Percentiles rank a stretch among this genome's conserved stretches.
Evolutionary conservation across 2,888 invertebrate species (phyloP).

Genomic region (Pammene fasciana): DNA sequence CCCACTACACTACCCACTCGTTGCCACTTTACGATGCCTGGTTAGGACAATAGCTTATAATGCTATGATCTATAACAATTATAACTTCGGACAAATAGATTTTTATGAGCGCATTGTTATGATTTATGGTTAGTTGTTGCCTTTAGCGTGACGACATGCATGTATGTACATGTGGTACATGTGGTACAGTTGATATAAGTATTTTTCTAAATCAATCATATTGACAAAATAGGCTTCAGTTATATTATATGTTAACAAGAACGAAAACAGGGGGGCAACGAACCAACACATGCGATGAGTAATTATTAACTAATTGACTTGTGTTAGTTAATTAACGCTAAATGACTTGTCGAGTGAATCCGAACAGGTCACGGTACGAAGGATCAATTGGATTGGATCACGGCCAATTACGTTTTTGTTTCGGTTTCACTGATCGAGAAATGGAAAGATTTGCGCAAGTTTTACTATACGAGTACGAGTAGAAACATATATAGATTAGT

Average conservation of each 20-base stretch:
- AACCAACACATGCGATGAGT: constrained; percentile 32
- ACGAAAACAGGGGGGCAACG: constrained; percentile 32
- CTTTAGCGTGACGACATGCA: no score
- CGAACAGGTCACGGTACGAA: constrained; percentile 17
- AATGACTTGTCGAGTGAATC: constrained; percentile 32
- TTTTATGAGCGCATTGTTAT: background rate
- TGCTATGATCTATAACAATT: constrained; percentile 1
- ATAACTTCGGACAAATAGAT: background rate
- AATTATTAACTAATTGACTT: constrained; percentile 17
- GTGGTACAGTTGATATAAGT: no score
- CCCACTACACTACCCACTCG: constrained; percentile 42
- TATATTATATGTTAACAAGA: no score
- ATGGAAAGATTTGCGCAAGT: no score
- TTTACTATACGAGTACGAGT: background rate
- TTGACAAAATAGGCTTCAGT: no score
- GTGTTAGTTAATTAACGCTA: constrained; percentile 38
- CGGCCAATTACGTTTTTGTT: background rate
- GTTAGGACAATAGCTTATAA: constrained; percentile 15
- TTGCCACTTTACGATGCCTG: constrained; percentile 38
- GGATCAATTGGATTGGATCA: constrained; percentile 19
- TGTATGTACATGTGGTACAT: no score
- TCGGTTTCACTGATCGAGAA: constrained; percentile 9
- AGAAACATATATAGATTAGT: no score
- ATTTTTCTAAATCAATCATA: no score
- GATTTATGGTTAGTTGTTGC: no score